Conservation (phyloP, 92 coral and sea anemone genomes). For the Pocillopora grandis region DNA sequence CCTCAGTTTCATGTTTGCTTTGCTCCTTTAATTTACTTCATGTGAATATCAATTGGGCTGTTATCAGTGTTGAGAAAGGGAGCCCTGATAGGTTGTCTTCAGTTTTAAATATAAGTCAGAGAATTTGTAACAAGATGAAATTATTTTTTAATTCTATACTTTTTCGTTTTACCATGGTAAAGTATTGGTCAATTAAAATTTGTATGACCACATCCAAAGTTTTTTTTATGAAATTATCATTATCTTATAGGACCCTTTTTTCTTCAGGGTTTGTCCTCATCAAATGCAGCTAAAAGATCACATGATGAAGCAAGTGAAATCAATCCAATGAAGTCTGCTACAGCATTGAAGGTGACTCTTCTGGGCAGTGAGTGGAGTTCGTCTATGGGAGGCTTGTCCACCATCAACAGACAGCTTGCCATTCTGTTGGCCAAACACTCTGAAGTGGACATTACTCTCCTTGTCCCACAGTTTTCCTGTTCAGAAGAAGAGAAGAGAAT, state of each 20-base stretch:
- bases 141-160: neutral
- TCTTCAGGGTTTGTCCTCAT: neutral
- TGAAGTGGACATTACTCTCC: neutral
- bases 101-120: no score
- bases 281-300: neutral
- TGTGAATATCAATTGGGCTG: no score
- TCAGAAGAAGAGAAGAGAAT: neutral
- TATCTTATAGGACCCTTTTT: neutral
- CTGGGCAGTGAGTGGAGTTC: constrained; percentile 1
- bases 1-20: no score
- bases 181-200: no score
- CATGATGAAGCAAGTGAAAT: neutral
- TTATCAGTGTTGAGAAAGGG: no score
- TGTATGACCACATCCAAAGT: no score
- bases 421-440: neutral
- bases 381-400: neutral
- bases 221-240: no score
- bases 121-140: no score
- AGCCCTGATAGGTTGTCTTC: no score
- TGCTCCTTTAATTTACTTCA: no score
- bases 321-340: neutral
- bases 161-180: neutral
- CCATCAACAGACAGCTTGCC: constrained; percentile 2
- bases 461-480: neutral
- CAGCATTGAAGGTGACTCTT: neutral